A percentile compares a stretch with the other conserved stretches of the same genome.
Evolutionary conservation across 2,113 vertebrate species (phyloP).

Genomic region (Progne subis): DNA sequence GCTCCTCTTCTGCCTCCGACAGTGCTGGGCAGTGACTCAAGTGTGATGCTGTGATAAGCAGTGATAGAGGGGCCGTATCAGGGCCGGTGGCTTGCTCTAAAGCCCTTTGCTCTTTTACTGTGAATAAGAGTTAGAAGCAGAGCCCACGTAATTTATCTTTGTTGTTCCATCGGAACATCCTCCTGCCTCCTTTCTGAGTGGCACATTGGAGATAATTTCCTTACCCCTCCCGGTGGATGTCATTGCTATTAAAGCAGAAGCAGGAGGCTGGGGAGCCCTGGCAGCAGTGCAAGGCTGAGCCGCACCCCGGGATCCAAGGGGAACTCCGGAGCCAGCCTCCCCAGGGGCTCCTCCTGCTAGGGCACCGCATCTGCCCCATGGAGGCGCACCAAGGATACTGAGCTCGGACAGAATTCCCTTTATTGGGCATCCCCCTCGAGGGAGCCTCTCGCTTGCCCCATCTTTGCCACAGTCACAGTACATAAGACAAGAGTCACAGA

Average conservation of each 20-base stretch:
- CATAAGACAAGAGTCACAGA: neutral
- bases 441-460: neutral
- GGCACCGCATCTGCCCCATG: neutral
- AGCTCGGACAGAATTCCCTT: neutral
- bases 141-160: neutral
- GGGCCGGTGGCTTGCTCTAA: neutral
- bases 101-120: neutral
- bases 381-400: fast-evolving
- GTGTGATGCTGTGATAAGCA: neutral
- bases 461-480: neutral
- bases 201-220: neutral
- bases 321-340: neutral
- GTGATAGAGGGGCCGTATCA: neutral
- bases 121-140: neutral
- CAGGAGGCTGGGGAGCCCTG: neutral
- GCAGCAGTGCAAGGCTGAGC: neutral
- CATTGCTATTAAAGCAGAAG: neutral
- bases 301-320: neutral
- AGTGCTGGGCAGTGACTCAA: neutral
- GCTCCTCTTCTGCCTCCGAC: neutral
- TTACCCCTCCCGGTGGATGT: neutral
- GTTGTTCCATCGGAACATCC: neutral
- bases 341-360: neutral
- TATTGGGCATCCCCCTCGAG: neutral
- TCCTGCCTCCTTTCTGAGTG: neutral